Percentiles rank a stretch among this genome's conserved stretches.
Conservation (phyloP, 35 echinoderm and acorn worm species). For the Lytechinus pictus region DNA sequence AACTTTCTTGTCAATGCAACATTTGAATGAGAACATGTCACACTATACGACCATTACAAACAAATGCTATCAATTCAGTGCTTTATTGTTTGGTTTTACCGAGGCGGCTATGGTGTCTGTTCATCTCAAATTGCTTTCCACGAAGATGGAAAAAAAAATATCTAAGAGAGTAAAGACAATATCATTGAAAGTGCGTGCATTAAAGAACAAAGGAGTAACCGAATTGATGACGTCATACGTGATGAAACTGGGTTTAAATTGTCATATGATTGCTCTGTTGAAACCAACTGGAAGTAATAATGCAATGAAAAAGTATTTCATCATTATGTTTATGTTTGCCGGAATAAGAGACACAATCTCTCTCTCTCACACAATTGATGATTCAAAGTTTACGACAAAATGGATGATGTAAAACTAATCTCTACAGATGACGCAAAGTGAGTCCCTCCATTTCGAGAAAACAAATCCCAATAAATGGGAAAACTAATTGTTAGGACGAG, state of each 20-base stretch:
- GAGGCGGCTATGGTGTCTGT: too few relatives aligned
- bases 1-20: too few relatives aligned
- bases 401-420: background rate
- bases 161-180: too few relatives aligned
- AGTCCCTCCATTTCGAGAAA: background rate
- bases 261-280: background rate
- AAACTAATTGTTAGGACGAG: background rate
- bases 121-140: too few relatives aligned
- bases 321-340: background rate
- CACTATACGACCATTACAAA: too few relatives aligned
- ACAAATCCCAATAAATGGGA: background rate
- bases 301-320: background rate
- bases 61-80: too few relatives aligned
- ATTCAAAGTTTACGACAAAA: background rate
- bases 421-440: background rate
- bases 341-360: background rate
- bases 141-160: too few relatives aligned
- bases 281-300: too few relatives aligned
- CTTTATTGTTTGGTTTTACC: too few relatives aligned
- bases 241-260: background rate
- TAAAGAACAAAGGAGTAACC: too few relatives aligned
- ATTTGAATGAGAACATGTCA: too few relatives aligned
- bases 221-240: background rate
- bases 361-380: background rate
- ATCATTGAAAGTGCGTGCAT: too few relatives aligned